Percentiles rank a stretch among this genome's conserved stretches.
Conservation (phyloP, 2,888 invertebrate species). For the Chloromyia formosa region DNA sequence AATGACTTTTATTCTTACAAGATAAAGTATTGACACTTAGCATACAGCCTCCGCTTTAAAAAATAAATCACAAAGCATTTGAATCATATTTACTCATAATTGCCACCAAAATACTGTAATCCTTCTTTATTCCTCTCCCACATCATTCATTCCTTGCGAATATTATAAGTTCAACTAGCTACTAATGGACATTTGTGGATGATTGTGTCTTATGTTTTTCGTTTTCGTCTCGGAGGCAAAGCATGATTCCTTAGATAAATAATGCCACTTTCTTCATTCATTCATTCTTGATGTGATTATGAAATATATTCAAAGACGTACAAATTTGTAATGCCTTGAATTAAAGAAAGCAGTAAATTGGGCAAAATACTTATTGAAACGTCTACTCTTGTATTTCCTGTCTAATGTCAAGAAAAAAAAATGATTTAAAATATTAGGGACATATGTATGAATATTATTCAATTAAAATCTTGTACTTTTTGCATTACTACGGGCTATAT, state of each 20-base stretch:
- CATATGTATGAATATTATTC: too few species aligned
- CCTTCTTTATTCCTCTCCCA: not conserved
- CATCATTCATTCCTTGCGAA: too few species aligned
- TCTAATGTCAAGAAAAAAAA: not conserved
- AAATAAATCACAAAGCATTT: constrained; percentile 43
- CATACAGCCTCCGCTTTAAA: constrained; percentile 44
- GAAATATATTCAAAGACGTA: too few species aligned
- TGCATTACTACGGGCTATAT: not conserved
- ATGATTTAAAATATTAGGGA: too few species aligned
- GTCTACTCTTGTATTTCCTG: constrained; percentile 4
- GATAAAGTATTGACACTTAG: constrained; percentile 39
- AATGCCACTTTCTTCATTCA: constrained; percentile 32
- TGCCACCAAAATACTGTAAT: constrained; percentile 38
- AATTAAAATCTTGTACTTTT: constrained; percentile 20
- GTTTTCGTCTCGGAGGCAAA: constrained; percentile 34
- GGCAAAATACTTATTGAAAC: constrained; percentile 15
- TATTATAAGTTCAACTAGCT: not conserved
- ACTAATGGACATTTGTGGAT: constrained; percentile 18
- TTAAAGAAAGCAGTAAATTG: constrained; percentile 11
- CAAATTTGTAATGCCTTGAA: constrained; percentile 8
- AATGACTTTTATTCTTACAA: constrained; percentile 18
- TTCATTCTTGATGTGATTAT: not conserved
- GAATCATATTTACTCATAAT: constrained; percentile 39
- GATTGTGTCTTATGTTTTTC: too few species aligned
- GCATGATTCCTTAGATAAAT: constrained; percentile 31